These are phyloP conservation scores for Tolmerus cingulatus DNA, from an alignment of 2,888 invertebrate species.

Conservation along the genomic window DNA sequence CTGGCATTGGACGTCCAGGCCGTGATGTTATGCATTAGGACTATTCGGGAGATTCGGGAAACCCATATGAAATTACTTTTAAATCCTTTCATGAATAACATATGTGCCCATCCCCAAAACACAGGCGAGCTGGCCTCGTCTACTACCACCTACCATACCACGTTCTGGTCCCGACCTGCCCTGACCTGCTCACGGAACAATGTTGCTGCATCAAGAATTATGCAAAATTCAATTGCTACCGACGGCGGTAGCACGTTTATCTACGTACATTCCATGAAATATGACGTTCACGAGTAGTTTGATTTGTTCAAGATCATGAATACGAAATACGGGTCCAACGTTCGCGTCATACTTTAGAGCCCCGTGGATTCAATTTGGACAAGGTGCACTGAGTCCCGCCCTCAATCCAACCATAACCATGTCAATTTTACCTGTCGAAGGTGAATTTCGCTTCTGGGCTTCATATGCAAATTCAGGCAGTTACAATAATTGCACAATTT, in stretches of 20 bases:
- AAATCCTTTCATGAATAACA: slow-evolving; percentile 36
- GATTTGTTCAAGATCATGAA: slow-evolving; percentile 30
- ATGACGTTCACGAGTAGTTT: slow-evolving; percentile 18
- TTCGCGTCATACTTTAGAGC: background rate
- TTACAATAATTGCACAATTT: slow-evolving; percentile 1
- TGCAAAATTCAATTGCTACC: slow-evolving; percentile 20
- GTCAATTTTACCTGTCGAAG: background rate
- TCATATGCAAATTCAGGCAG: slow-evolving; percentile 12
- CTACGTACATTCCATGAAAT: background rate
- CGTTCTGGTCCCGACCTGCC: background rate
- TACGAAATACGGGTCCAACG: background rate
- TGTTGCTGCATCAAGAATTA: background rate
- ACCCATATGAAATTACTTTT: slow-evolving; percentile 32
- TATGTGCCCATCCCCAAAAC: background rate
- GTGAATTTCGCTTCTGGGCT: background rate
- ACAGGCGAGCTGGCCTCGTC: background rate
- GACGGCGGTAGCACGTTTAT: background rate
- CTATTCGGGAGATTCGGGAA: background rate
- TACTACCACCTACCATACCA: background rate
- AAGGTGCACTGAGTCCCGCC: background rate
- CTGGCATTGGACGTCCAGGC: background rate
- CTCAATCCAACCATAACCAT: background rate
- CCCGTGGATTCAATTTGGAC: background rate
- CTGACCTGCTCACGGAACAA: background rate
- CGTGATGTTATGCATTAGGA: slow-evolving; percentile 16